Evolutionary conservation across 2,888 invertebrate genomes (phyloP).

Genomic region (Brassicogethes aeneus): DNA sequence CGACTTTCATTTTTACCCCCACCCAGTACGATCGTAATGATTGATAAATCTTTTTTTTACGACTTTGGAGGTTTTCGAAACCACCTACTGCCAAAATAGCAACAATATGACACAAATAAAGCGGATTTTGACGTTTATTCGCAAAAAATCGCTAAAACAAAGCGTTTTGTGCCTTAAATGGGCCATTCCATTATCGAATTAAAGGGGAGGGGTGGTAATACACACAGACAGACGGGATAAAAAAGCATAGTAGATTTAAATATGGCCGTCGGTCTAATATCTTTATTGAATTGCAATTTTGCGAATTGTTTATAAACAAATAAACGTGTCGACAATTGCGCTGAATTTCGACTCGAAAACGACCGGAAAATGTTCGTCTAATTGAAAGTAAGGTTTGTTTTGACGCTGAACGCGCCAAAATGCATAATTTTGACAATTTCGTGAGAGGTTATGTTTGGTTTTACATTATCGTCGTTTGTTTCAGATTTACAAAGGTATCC

Average conservation of each 20-base stretch:
- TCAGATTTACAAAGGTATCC: constrained; percentile 19
- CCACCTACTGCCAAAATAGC: neutral
- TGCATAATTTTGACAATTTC: constrained; percentile 21
- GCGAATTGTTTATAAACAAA: constrained; percentile 39
- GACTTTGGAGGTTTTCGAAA: neutral
- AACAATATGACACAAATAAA: neutral
- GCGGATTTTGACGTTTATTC: neutral
- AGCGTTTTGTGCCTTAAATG: constrained; percentile 8
- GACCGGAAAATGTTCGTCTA: too few species aligned
- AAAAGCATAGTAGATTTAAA: constrained; percentile 34
- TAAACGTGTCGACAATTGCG: constrained; percentile 11
- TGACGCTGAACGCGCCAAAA: too few species aligned
- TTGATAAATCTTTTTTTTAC: constrained; percentile 19
- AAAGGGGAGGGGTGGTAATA: constrained; percentile 24
- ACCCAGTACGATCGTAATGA: constrained; percentile 15
- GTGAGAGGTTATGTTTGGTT: constrained; percentile 35
- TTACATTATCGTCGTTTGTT: constrained; percentile 30
- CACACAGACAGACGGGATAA: constrained; percentile 27
- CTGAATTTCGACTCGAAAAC: too few species aligned
- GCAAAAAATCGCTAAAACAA: neutral
- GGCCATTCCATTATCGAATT: constrained; percentile 34
- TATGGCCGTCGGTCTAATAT: constrained; percentile 39
- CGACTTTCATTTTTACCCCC: constrained; percentile 27
- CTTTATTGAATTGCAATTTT: constrained; percentile 37
- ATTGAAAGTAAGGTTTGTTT: too few species aligned